Evolutionary conservation across 1,140 invertebrate species (phyloP).

Genomic region (Spodoptera litura): DNA sequence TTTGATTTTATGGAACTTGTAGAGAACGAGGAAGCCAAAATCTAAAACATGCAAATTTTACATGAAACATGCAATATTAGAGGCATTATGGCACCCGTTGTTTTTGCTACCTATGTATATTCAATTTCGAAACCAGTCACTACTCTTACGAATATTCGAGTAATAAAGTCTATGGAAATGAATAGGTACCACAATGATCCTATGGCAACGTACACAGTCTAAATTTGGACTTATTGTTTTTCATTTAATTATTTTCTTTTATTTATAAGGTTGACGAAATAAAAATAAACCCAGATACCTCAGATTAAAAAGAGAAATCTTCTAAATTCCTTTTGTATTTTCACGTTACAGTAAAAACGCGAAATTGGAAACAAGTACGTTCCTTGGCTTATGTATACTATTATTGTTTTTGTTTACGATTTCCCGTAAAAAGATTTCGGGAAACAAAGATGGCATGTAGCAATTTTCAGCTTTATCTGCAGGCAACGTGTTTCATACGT

Average conservation of each 20-base stretch:
- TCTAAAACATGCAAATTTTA: too few relatives aligned
- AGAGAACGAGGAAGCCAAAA: too few relatives aligned
- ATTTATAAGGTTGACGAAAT: too few relatives aligned
- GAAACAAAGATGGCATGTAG: neutral
- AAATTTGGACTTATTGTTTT: neutral
- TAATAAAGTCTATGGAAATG: too few relatives aligned
- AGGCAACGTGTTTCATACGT: neutral
- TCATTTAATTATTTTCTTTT: neutral
- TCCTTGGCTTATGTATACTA: neutral
- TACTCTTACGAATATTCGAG: too few relatives aligned
- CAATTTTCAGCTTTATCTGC: constrained; percentile 8
- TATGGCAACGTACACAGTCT: too few relatives aligned
- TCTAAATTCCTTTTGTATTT: neutral
- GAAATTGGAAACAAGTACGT: constrained; percentile 9
- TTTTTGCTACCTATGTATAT: too few relatives aligned
- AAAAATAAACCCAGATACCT: neutral
- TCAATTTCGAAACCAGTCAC: too few relatives aligned
- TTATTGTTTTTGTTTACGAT: constrained; percentile 16
- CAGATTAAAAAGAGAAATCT: constrained; percentile 17
- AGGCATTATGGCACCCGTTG: too few relatives aligned
- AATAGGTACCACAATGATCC: too few relatives aligned
- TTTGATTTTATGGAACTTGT: too few relatives aligned
- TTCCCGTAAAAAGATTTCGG: neutral
- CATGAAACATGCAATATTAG: too few relatives aligned
- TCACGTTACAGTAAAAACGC: neutral